Percentiles rank a stretch among this genome's conserved stretches.
phyloP scores from a whole-genome alignment of 2,113 vertebrate species.

The Pteronura brasiliensis region DNA sequence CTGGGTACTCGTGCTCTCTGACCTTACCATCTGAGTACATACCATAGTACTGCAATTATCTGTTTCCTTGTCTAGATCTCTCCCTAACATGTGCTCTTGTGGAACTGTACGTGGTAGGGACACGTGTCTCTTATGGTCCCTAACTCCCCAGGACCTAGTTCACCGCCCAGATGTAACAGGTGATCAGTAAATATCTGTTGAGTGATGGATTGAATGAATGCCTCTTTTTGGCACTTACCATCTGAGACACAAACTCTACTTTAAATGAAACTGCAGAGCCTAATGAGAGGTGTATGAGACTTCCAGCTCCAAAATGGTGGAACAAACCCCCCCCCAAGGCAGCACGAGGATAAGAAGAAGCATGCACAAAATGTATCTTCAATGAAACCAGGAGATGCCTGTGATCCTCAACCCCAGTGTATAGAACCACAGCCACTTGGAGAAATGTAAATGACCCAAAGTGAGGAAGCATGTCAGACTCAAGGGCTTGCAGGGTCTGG shows the following conservation, averaged over 20 bases:
- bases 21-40: too few relatives aligned
- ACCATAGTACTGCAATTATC: accelerated
- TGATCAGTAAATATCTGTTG: background rate
- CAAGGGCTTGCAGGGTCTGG: background rate
- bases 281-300: background rate
- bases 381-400: background rate
- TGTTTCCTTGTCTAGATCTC: background rate
- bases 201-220: background rate
- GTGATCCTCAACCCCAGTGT: background rate
- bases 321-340: background rate
- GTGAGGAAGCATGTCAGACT: background rate
- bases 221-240: background rate
- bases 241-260: background rate
- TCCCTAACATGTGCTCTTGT: background rate
- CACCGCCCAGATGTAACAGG: background rate
- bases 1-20: accelerated
- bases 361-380: background rate
- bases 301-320: background rate
- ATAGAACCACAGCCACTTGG: background rate
- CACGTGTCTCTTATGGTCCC: background rate
- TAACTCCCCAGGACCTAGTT: background rate
- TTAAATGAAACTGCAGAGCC: background rate
- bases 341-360: background rate
- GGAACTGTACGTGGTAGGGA: background rate
- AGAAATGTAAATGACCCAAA: background rate